Evolutionary conservation across 1,140 invertebrate genomes (phyloP).

Genomic region (Drosophila nikananu): DNA sequence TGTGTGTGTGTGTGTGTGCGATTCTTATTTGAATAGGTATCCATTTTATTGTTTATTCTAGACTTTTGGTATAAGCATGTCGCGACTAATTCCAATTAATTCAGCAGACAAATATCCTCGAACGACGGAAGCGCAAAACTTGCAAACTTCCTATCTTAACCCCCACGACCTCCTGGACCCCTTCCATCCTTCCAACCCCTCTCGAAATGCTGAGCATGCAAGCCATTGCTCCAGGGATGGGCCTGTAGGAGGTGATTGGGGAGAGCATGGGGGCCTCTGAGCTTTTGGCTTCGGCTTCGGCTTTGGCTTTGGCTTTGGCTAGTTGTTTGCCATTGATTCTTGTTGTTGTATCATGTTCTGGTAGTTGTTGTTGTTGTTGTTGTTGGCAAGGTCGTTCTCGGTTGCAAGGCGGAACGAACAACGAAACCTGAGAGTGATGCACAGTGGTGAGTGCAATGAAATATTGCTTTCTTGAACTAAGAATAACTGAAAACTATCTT

Average conservation of each 20-base stretch:
- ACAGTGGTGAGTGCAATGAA: slow-evolving; percentile 20
- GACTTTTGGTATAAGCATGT: slow-evolving; percentile 83
- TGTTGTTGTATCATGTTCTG: slow-evolving; percentile 29
- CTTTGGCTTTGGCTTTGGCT: slow-evolving; percentile 66
- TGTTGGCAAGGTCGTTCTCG: slow-evolving; percentile 76
- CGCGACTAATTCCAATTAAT: slow-evolving; percentile 84
- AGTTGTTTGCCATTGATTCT: slow-evolving; percentile 68
- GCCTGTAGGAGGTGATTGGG: background rate
- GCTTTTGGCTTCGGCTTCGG: slow-evolving; percentile 59
- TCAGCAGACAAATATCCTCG: slow-evolving; percentile 82
- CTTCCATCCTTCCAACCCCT: background rate
- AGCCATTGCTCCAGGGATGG: slow-evolving; percentile 10
- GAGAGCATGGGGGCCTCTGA: slow-evolving; percentile 8
- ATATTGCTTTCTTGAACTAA: too few relatives aligned
- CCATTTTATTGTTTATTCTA: slow-evolving; percentile 84
- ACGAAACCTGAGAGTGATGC: slow-evolving; percentile 38
- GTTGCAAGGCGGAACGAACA: slow-evolving; percentile 61
- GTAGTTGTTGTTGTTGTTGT: slow-evolving; percentile 36
- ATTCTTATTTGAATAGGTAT: slow-evolving; percentile 81
- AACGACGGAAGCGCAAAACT: slow-evolving; percentile 70
- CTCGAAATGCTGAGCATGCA: slow-evolving; percentile 73
- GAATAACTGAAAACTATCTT: too few relatives aligned
- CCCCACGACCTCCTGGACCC: slow-evolving; percentile 2
- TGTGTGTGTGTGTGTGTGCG: slow-evolving; percentile 18
- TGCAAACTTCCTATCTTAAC: slow-evolving; percentile 43